phyloP scores from a whole-genome alignment of 2,113 vertebrate species.

The Sorex araneus region DNA sequence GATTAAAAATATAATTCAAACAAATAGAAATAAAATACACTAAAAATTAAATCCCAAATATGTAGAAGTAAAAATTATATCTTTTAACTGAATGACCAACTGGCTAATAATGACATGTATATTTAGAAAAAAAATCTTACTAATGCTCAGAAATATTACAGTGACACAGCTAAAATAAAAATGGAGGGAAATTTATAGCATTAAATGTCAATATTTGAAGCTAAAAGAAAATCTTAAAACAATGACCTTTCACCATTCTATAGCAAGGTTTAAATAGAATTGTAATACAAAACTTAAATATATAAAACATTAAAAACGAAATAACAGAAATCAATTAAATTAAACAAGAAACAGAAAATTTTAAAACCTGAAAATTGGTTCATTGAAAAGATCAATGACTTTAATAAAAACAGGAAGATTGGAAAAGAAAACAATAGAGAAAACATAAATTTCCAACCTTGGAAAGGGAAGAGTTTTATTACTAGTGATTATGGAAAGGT shows the following conservation, averaged over 20 bases:
- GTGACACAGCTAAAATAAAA: neutral
- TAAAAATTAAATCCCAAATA: neutral
- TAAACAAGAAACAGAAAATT: neutral
- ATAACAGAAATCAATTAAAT: neutral
- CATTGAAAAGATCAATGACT: neutral
- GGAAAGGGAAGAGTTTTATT: neutral
- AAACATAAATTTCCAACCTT: neutral
- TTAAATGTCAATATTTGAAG: constrained; percentile 1
- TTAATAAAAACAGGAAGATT: neutral
- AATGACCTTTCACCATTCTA: neutral
- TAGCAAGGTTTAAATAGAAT: neutral
- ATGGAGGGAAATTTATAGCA: neutral
- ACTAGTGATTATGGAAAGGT: neutral
- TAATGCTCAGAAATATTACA: neutral
- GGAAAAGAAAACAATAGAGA: neutral
- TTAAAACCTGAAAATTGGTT: neutral
- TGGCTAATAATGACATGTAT: neutral
- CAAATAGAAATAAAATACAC: neutral
- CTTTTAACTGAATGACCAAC: neutral
- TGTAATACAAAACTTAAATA: neutral
- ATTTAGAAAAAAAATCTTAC: constrained; percentile 3
- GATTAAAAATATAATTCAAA: neutral
- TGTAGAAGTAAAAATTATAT: neutral
- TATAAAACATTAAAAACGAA: neutral
- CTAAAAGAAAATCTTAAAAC: neutral